A percentile compares a stretch with the other conserved stretches of the same genome.
Evolutionary conservation across 2,888 invertebrate species (phyloP).

Genomic region (Mylabris sibirica): DNA sequence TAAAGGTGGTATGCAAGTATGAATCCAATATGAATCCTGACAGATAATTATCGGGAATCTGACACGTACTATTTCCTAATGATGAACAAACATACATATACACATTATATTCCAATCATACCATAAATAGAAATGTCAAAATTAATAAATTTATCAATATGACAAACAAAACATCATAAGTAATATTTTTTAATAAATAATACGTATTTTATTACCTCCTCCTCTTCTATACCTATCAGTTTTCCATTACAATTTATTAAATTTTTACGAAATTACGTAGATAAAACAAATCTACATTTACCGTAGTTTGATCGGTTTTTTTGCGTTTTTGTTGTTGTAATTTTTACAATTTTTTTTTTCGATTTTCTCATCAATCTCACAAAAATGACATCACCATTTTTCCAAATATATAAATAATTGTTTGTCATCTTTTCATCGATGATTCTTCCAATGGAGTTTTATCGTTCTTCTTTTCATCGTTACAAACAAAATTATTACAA

Average conservation of each 20-base stretch:
- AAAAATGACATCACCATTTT: constrained; percentile 40
- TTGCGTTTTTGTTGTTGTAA: too few species aligned
- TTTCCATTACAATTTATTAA: background rate
- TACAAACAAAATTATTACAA: too few species aligned
- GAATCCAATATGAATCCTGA: background rate
- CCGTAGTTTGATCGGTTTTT: background rate
- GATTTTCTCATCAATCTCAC: constrained; percentile 36
- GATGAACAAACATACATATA: background rate
- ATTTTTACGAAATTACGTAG: background rate
- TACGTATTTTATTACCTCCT: background rate
- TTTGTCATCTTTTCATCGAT: background rate
- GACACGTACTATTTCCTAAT: background rate
- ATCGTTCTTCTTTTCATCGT: background rate
- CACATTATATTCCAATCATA: background rate
- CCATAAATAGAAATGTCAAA: background rate
- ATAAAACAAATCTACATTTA: background rate
- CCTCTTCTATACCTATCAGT: background rate
- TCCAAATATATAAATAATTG: background rate
- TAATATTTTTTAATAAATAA: background rate
- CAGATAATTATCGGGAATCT: background rate
- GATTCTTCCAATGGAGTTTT: background rate
- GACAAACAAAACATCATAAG: background rate
- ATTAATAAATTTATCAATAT: background rate
- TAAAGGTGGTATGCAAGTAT: background rate
- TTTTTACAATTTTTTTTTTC: constrained; percentile 24